Evolutionary conservation across 2,888 invertebrate genomes (phyloP), one percentile per base, ranked within the genome.

Genomic region (Lasiommata megera): DNA sequence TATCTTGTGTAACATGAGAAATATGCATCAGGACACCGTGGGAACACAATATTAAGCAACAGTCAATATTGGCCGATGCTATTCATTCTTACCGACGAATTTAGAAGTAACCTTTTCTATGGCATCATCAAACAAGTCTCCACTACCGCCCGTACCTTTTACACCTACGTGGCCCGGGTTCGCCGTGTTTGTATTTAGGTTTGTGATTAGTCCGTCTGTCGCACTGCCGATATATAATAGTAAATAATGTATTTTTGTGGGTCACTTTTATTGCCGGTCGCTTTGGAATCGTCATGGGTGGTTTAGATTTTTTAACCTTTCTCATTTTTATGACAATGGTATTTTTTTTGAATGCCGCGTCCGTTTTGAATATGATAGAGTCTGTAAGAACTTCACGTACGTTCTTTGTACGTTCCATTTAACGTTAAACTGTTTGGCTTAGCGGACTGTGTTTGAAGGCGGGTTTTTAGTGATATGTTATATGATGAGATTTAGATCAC

Each of bases 171-270:
- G 59, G 55, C 17, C 23, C 66, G 67, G 73, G 69, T 67, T 72
- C 29, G 5, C 23, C 67, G 67, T 74, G 69, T 67, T 72, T 66
- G 67, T 84, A 83, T 90, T 85, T 88, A 81, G 71, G 74, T 84
- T 87, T 81, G 80, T 83, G 82, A 88, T 89, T 90, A 89, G 84
- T 78, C 69, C 71, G 79, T 76, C 78, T 88, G 88, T 88, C 88
- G 80, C 83, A 72, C 79, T 80, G 84, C 81, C 83, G 86, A 87
- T 87, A 84, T 81, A 86, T 88, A 84, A 88, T 89, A 84, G 87
- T 89, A 88, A 86, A 89, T 90, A 88, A 88, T 87, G 85, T 81
- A 84, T 87, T 85, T 88, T 89, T 84, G 88, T 82, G 82, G 84
- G 78, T 80, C 82, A 83, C 73, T 88, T 88, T 88, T 87, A 88